These are phyloP conservation scores for Catharus fuscescens DNA, from an alignment of 2,113 vertebrate species.

Conservation along the genomic window DNA sequence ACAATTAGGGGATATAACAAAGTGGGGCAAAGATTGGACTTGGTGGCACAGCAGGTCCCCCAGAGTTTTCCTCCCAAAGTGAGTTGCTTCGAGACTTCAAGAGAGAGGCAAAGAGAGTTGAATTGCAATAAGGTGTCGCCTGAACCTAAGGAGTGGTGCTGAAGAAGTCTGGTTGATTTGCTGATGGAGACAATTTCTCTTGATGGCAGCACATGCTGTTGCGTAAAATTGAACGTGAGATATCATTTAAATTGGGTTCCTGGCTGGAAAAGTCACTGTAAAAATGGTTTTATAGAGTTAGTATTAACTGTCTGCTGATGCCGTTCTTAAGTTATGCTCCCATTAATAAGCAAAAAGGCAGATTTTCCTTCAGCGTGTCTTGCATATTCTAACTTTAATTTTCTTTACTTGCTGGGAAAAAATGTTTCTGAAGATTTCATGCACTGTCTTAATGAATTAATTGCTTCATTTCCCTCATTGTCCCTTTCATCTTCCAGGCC, in stretches of 20 bases:
- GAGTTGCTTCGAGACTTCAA: not conserved
- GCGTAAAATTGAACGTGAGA: not conserved
- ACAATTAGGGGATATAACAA: not conserved
- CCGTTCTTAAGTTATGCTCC: not conserved
- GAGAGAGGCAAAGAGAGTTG: not conserved
- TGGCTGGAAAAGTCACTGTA: conserved; percentile 10
- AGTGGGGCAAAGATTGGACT: not conserved
- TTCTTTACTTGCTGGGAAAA: not conserved
- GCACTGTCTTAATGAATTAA: not conserved
- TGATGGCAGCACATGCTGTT: not conserved
- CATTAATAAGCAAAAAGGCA: not conserved
- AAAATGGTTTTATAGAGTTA: conserved; percentile 7
- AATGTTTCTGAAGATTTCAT: not conserved
- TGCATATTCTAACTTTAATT: not conserved
- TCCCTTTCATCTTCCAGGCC: not conserved
- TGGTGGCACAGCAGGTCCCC: not conserved
- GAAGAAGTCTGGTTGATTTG: not conserved
- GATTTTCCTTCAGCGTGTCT: not conserved
- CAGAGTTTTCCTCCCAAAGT: not conserved
- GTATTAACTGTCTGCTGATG: not conserved
- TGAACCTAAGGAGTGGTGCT: not conserved
- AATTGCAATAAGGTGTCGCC: not conserved
- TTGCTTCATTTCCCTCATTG: not conserved
- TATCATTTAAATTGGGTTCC: conserved; percentile 10
- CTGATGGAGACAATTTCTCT: not conserved